phyloP scores from a whole-genome alignment of 2,888 invertebrate species.

The Lymantria monacha region DNA sequence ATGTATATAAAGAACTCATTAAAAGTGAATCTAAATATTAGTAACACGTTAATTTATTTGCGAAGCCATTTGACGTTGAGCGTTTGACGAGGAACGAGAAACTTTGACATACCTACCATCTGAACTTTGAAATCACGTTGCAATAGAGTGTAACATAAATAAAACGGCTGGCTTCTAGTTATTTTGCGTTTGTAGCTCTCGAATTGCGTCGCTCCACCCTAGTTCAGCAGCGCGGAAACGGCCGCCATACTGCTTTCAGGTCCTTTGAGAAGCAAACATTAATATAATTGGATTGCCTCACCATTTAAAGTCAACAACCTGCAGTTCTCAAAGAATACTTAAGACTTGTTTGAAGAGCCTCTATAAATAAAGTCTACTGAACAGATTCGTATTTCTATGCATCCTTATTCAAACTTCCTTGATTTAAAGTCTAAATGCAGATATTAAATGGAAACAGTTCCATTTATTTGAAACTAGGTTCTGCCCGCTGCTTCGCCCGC shows the following conservation, averaged over 20 bases:
- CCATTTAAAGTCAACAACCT: conserved; percentile 47
- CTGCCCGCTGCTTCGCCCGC: no score
- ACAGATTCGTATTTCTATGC: neutral
- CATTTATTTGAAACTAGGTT: no score
- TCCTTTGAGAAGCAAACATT: conserved; percentile 63
- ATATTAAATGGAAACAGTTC: no score
- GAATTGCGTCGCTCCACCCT: conserved; percentile 31
- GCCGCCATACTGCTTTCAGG: conserved; percentile 41
- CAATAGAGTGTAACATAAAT: conserved; percentile 52
- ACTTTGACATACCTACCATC: conserved; percentile 36
- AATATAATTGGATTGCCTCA: conserved; percentile 72
- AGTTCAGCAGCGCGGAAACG: conserved; percentile 39
- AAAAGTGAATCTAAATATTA: no score
- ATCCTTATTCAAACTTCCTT: neutral
- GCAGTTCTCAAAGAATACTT: conserved; percentile 5
- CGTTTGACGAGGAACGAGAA: conserved; percentile 43
- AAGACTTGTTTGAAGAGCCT: conserved; percentile 3
- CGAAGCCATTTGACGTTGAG: conserved; percentile 45
- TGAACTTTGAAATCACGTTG: conserved; percentile 33
- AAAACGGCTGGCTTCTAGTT: conserved; percentile 39
- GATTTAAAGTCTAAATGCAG: no score
- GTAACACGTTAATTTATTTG: conserved; percentile 32
- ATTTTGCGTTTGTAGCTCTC: conserved; percentile 40
- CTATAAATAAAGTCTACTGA: neutral
- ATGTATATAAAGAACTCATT: no score